phyloP scores from a whole-genome alignment of 64 coral and sea anemone genomes.

The Pocillopora damicornis region DNA sequence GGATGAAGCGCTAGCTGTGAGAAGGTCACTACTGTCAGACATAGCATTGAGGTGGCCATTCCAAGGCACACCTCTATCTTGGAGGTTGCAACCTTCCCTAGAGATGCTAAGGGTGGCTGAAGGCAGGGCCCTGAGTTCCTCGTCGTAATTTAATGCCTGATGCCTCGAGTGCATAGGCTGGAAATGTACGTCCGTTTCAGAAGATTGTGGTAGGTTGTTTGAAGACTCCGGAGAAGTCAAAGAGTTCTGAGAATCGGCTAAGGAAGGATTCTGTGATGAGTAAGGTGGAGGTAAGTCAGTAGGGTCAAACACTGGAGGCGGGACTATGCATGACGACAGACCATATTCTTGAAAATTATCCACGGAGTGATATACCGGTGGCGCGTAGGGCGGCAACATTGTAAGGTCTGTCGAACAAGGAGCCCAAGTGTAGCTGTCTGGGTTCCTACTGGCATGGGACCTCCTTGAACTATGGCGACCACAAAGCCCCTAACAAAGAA shows the following conservation, averaged over 20 bases:
- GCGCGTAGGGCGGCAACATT: slow-evolving; percentile 71
- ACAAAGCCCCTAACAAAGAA: slow-evolving; percentile 45
- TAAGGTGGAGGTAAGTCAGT: slow-evolving; percentile 87
- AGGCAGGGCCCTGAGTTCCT: no score
- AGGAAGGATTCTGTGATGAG: slow-evolving; percentile 73
- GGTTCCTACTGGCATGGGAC: slow-evolving; percentile 37
- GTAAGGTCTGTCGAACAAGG: slow-evolving; percentile 66
- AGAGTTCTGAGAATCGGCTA: slow-evolving; percentile 60
- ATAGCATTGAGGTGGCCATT: neutral
- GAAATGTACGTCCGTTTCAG: neutral
- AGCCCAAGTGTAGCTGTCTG: slow-evolving; percentile 67
- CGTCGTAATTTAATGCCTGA: neutral
- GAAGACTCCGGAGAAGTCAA: slow-evolving; percentile 21
- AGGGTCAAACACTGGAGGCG: slow-evolving; percentile 89
- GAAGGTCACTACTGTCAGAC: neutral
- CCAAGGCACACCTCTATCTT: neutral
- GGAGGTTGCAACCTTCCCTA: neutral
- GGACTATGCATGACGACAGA: slow-evolving; percentile 66
- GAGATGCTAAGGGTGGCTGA: neutral
- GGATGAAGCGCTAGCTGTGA: neutral
- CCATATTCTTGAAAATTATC: slow-evolving; percentile 84
- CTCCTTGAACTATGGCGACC: slow-evolving; percentile 45
- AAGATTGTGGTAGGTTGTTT: neutral
- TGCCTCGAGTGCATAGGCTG: neutral
- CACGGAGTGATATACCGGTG: slow-evolving; percentile 82